Evolutionary conservation across 2,888 invertebrate species (phyloP).

Genomic region (Lasioglossum villosulum): DNA sequence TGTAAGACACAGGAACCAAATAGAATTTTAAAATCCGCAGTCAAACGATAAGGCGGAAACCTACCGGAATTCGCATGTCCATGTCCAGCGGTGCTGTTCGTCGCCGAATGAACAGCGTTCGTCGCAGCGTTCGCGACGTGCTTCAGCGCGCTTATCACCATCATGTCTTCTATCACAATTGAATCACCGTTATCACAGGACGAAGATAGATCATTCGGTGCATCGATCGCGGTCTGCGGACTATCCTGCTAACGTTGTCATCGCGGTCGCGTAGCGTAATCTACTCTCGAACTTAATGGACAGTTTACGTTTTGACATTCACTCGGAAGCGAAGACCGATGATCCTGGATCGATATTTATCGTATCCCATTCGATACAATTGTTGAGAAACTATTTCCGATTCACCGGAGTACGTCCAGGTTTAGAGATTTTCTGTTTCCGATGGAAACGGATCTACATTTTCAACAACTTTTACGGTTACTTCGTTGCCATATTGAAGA

Average conservation of each 20-base stretch:
- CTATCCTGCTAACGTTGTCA: background rate
- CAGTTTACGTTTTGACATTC: background rate
- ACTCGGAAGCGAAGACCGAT: background rate
- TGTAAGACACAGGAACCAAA: no score
- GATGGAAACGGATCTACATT: background rate
- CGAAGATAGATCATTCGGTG: background rate
- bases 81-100: conserved; percentile 69
- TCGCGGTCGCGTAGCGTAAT: background rate
- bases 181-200: conserved; percentile 16
- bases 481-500: background rate
- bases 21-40: no score
- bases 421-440: background rate
- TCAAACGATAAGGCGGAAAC: conserved; percentile 36
- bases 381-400: background rate
- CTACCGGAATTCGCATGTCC: conserved; percentile 77
- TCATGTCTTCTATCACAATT: conserved; percentile 70
- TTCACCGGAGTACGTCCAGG: no score
- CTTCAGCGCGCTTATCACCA: conserved; percentile 81
- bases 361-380: background rate
- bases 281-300: background rate
- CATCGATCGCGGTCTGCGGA: background rate
- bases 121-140: conserved; percentile 81
- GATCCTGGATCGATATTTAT: background rate
- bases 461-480: background rate
- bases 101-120: conserved; percentile 81